Conservation (phyloP, 2,797 vertebrate genomes). For the Macropus fuliginosus region DNA sequence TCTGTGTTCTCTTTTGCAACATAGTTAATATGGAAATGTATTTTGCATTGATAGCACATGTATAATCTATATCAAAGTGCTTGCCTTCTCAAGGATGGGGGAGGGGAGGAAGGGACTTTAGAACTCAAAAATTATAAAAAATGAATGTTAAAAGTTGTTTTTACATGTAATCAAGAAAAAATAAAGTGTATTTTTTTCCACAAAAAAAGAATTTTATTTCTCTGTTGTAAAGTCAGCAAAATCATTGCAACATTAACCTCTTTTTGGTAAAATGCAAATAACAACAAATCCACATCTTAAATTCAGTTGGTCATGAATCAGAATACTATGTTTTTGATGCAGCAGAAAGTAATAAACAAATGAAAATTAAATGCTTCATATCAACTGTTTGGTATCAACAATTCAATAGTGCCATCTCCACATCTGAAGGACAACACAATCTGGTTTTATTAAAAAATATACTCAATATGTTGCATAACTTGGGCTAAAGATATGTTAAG, state of each 20-base stretch:
- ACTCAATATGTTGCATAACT: constrained; percentile 76
- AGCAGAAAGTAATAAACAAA: constrained; percentile 84
- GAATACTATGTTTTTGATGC: constrained; percentile 73
- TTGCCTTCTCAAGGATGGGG: background rate
- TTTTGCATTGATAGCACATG: background rate
- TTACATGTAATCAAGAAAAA: background rate
- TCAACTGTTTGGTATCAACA: constrained; percentile 78
- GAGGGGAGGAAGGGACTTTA: background rate
- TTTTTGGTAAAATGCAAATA: constrained; percentile 73
- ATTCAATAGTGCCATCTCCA: constrained; percentile 77
- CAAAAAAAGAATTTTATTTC: constrained; percentile 56
- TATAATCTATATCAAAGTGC: background rate
- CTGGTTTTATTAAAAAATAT: constrained; percentile 80
- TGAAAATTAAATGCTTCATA: constrained; percentile 83
- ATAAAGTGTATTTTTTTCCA: constrained; percentile 29
- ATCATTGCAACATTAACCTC: constrained; percentile 62
- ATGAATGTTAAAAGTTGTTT: background rate
- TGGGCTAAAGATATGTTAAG: constrained; percentile 81
- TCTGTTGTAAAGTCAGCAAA: constrained; percentile 62
- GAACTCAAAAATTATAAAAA: background rate
- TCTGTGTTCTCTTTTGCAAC: background rate
- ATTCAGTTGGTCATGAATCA: constrained; percentile 73
- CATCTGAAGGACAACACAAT: constrained; percentile 68
- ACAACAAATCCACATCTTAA: constrained; percentile 78
- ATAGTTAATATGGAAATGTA: background rate